Evolutionary conservation across 2,797 vertebrate genomes (phyloP).

Genomic region (Leucoraja ocellata): DNA sequence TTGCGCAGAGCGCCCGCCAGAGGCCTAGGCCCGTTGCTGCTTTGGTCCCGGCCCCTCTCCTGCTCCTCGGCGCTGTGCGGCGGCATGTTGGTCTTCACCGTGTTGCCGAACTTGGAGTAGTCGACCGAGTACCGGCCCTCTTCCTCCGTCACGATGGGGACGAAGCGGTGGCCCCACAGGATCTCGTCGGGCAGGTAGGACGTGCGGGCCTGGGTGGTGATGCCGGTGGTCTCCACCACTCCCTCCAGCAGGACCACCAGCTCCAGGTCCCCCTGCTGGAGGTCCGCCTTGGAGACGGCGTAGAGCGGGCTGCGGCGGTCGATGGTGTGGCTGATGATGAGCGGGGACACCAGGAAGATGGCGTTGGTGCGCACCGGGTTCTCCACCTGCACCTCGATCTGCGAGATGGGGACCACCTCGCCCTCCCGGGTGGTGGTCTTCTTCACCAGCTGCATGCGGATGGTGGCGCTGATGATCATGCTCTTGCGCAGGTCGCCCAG

Average conservation of each 20-base stretch:
- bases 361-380: conserved; percentile 43
- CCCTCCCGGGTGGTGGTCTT: conserved; percentile 45
- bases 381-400: conserved; percentile 46
- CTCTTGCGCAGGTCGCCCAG: conserved; percentile 46
- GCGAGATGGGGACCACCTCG: conserved; percentile 43
- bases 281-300: conserved; percentile 39
- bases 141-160: conserved; percentile 45
- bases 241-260: conserved; percentile 46
- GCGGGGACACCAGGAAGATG: conserved; percentile 45
- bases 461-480: conserved; percentile 47
- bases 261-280: conserved; percentile 43
- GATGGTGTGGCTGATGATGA: conserved; percentile 44
- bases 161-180: conserved; percentile 42
- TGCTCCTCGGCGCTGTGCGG: conserved; percentile 42
- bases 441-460: conserved; percentile 44
- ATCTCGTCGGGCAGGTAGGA: conserved; percentile 46
- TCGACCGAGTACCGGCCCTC: conserved; percentile 46
- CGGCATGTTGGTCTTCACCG: conserved; percentile 40
- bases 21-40: not conserved
- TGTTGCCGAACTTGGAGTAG: conserved; percentile 47
- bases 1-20: not conserved
- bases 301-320: conserved; percentile 44
- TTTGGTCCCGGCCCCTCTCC: not conserved
- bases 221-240: conserved; percentile 46
- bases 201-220: conserved; percentile 46